These are phyloP conservation scores for Australoheros scitulus DNA, from an alignment of 2,113 vertebrate species.

Conservation along the genomic window DNA sequence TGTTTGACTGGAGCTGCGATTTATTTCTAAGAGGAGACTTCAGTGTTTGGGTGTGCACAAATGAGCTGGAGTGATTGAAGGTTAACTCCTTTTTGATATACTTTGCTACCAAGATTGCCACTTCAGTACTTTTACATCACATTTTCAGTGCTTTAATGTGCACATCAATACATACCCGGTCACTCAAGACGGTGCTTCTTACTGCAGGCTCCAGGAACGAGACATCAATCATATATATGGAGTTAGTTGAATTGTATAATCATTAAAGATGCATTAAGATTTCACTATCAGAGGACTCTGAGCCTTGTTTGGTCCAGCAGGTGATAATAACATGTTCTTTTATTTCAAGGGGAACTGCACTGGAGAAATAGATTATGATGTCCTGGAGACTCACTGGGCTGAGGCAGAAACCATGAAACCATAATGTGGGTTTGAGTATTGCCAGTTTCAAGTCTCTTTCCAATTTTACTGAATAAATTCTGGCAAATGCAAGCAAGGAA, in stretches of 20 bases:
- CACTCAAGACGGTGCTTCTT: background rate
- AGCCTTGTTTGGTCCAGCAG: background rate
- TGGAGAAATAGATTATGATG: constrained; percentile 38
- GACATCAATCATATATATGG: background rate
- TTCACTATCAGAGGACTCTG: background rate
- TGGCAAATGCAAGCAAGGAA: background rate
- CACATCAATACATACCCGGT: background rate
- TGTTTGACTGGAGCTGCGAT: constrained; percentile 14
- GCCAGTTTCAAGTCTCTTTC: background rate
- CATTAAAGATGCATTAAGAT: constrained; percentile 9
- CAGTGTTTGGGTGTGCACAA: background rate
- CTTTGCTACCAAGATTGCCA: background rate
- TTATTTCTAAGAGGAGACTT: constrained; percentile 17
- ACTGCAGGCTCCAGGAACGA: background rate
- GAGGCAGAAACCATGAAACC: constrained; percentile 17
- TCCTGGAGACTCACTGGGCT: constrained; percentile 21
- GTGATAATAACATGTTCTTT: constrained; percentile 20
- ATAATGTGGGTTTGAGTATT: constrained; percentile 21
- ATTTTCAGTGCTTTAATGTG: constrained; percentile 4
- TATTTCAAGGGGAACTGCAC: constrained; percentile 20
- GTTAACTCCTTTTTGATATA: background rate
- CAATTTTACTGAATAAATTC: constrained; percentile 7
- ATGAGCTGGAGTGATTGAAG: background rate
- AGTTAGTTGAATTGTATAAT: background rate
- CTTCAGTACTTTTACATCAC: background rate